A percentile compares a stretch with the other conserved stretches of the same genome.
These are phyloP conservation scores for Panagrolaimus sp. DNA, from an alignment of 1,140 invertebrate species.

Conservation along the genomic window DNA sequence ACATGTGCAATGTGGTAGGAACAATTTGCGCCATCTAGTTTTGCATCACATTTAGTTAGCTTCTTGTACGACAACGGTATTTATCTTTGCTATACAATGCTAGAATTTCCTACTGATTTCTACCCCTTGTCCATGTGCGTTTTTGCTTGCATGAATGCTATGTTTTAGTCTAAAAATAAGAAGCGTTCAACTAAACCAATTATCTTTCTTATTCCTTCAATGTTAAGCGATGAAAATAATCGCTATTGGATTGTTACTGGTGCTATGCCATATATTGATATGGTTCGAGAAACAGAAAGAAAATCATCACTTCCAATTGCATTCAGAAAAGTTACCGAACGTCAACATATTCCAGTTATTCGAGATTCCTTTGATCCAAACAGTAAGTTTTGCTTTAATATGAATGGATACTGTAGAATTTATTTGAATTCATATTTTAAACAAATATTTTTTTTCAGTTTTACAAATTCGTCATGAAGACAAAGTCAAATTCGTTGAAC, in stretches of 20 bases:
- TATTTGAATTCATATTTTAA: neutral
- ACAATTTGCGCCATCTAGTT: too few relatives aligned
- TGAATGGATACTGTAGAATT: too few relatives aligned
- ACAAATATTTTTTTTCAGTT: neutral
- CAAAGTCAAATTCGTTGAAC: neutral
- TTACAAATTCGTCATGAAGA: neutral
- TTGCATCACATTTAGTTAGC: too few relatives aligned
- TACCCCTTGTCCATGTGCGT: too few relatives aligned
- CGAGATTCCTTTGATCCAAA: neutral
- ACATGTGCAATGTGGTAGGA: too few relatives aligned
- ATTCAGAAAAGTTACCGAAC: neutral
- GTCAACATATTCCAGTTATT: neutral
- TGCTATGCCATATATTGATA: neutral
- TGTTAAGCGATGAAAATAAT: neutral
- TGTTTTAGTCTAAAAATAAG: neutral
- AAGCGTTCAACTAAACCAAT: neutral
- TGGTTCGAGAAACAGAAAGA: neutral
- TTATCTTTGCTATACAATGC: too few relatives aligned
- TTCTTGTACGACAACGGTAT: too few relatives aligned
- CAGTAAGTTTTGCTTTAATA: neutral
- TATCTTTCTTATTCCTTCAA: neutral
- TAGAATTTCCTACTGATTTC: too few relatives aligned
- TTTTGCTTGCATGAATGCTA: too few relatives aligned
- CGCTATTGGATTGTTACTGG: neutral
- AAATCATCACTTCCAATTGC: neutral